Percentiles rank a stretch among this genome's conserved stretches.
These are phyloP conservation scores for Sphecodes monilicornis DNA, from an alignment of 2,888 invertebrate genomes.

Conservation along the genomic window DNA sequence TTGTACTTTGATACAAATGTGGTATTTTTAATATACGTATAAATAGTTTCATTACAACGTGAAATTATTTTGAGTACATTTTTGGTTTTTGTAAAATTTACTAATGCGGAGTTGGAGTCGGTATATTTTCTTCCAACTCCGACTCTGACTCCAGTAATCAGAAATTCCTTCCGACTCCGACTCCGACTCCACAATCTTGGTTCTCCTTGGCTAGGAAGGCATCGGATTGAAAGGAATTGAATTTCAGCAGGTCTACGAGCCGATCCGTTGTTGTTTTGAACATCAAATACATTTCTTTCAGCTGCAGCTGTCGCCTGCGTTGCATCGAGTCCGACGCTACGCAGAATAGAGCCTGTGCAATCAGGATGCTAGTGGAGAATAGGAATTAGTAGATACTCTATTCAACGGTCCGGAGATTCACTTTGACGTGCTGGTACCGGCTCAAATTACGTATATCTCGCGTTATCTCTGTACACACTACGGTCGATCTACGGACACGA, in stretches of 20 bases:
- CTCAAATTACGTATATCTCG: constrained; percentile 39
- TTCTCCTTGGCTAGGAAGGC: background rate
- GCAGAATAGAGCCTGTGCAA: constrained; percentile 46
- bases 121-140: too few species aligned
- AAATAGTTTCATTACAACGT: too few species aligned
- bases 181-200: too few species aligned
- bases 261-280: constrained; percentile 31
- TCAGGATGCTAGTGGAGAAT: constrained; percentile 48
- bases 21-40: too few species aligned
- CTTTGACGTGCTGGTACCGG: constrained; percentile 44
- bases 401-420: constrained; percentile 44
- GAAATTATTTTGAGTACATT: too few species aligned
- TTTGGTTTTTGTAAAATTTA: too few species aligned
- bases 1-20: too few species aligned
- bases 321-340: constrained; percentile 29
- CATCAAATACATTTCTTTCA: constrained; percentile 66
- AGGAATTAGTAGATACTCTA: constrained; percentile 55
- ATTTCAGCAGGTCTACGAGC: background rate
- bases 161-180: too few species aligned
- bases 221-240: background rate
- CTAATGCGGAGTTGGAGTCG: too few species aligned
- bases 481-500: constrained; percentile 28
- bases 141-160: too few species aligned
- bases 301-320: constrained; percentile 27
- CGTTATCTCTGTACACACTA: constrained; percentile 31